Percentiles rank a stretch among this genome's conserved stretches.
These are phyloP conservation scores for Gallinago paraguaiae DNA, from an alignment of 2,113 vertebrate species.

Conservation along the genomic window DNA sequence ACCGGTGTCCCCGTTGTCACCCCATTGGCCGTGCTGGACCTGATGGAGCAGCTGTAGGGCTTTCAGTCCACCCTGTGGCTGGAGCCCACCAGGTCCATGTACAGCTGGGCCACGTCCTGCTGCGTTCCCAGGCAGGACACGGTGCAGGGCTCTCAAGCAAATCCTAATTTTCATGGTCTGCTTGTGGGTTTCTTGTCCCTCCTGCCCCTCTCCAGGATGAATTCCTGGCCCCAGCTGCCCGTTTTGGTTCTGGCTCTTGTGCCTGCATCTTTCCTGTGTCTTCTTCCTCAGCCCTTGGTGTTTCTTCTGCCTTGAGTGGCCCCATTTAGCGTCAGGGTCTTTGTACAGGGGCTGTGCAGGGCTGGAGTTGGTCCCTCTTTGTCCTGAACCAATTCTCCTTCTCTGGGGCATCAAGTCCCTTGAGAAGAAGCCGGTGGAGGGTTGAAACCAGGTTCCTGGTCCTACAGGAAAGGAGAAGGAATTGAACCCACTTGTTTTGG, in stretches of 20 bases:
- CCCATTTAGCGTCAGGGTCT: background rate
- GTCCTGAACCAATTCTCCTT: background rate
- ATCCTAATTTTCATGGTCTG: background rate
- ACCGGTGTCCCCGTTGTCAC: fast-evolving
- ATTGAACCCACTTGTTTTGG: background rate
- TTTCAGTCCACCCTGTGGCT: background rate
- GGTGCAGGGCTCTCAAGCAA: background rate
- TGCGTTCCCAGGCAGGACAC: background rate
- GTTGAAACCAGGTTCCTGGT: background rate
- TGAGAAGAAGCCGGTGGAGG: background rate
- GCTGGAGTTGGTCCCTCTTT: background rate
- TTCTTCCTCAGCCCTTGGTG: background rate
- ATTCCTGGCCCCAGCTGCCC: background rate
- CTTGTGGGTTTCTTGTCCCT: background rate
- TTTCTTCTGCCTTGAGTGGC: background rate
- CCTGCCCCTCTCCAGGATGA: background rate
- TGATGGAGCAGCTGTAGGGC: background rate
- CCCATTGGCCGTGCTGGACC: background rate
- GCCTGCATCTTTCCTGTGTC: background rate
- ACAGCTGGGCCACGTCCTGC: background rate
- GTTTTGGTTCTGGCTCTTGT: background rate
- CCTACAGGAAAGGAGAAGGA: background rate
- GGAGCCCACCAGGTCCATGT: background rate
- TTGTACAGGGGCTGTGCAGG: background rate
- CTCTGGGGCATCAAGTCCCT: background rate